Base-by-base conservation (phyloP, 2,888 invertebrate species). In the Tetramorium bicarinatum region DNA sequence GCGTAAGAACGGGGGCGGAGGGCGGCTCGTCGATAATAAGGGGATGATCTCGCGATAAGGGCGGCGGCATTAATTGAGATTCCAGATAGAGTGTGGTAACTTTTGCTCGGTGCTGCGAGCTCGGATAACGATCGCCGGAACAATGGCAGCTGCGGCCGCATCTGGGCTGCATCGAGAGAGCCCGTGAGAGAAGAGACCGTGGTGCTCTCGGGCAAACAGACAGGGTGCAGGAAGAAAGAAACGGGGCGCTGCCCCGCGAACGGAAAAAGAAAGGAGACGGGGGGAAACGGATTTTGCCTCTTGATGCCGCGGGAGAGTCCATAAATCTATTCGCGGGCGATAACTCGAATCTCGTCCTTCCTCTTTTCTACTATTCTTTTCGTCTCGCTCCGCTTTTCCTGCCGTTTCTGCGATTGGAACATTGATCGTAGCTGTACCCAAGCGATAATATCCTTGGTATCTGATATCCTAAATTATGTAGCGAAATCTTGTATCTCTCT, bases 31-130 rank as follows among this genome's bases (percentile, higher is more conserved):
- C 91, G 92, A 93, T 93, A 92, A 93, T 91, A 92, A 92, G 91
- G 91, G 92, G 90, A 93, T 91, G 92, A 93, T 92, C 88, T 87
- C 82, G 86, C 87, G 93, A 93, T 93, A 92, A 93, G 89, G 87
- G 88, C 85, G 85, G 89, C 85, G 91, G 88, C 92, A 93, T 94
- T 94, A 94, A 93, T 94, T 93, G 93, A 93, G 93, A 93, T 93
- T 92, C 89, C 87, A 91, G 94, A 94, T 94, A 93, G 85, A 90
- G 86, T 82, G 89, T 89, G 87, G 86, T 91, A 92, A 92, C 91
- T 92, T 92, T 92, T 91, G 90, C 89, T 86, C 85, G 80, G 77
- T 80, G 76, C 86, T 85, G 83, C 87, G 87, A 88, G 86, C 69
- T 80, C 67, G 85, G 93, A 93, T 92, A 93, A 92, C 89, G 89